phyloP scores from a whole-genome alignment of 2,888 invertebrate genomes.

The Drosophila mimetica region DNA sequence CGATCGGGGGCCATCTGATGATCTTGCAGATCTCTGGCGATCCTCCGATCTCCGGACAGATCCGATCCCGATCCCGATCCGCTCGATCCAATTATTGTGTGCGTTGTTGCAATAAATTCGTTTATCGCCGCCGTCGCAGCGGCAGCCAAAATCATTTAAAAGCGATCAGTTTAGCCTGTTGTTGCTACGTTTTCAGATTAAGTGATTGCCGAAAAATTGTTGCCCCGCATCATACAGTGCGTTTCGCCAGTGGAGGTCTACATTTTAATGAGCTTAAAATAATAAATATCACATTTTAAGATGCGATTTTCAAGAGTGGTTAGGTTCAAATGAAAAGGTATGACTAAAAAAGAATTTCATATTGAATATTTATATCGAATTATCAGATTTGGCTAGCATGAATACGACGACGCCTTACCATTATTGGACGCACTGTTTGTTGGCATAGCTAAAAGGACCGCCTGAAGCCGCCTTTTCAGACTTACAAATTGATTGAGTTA shows the following conservation, averaged over 20 bases:
- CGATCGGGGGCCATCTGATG: slow-evolving; percentile 33
- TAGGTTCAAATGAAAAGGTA: too few species aligned
- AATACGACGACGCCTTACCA: too few species aligned
- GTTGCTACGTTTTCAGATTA: slow-evolving; percentile 68
- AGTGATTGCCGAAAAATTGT: slow-evolving; percentile 74
- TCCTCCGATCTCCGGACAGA: slow-evolving; percentile 18
- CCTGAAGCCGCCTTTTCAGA: slow-evolving; percentile 16
- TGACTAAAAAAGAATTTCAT: too few species aligned
- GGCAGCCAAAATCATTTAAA: slow-evolving; percentile 79
- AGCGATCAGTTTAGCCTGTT: slow-evolving; percentile 68
- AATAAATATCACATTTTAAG: neutral
- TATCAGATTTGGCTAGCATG: too few species aligned
- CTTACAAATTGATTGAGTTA: slow-evolving; percentile 83
- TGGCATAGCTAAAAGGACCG: slow-evolving; percentile 6
- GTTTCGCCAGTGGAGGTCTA: neutral
- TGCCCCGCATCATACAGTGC: slow-evolving; percentile 31
- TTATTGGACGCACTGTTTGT: slow-evolving; percentile 15
- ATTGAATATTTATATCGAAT: too few species aligned
- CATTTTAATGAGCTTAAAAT: neutral
- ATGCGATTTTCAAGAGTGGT: too few species aligned
- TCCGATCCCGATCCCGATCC: slow-evolving; percentile 30
- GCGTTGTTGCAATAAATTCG: slow-evolving; percentile 83
- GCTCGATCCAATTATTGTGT: slow-evolving; percentile 79
- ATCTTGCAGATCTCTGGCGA: slow-evolving; percentile 17
- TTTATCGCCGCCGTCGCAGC: slow-evolving; percentile 78